Conservation (phyloP, 2,888 invertebrate genomes). For the Calliphora vomitoria region DNA sequence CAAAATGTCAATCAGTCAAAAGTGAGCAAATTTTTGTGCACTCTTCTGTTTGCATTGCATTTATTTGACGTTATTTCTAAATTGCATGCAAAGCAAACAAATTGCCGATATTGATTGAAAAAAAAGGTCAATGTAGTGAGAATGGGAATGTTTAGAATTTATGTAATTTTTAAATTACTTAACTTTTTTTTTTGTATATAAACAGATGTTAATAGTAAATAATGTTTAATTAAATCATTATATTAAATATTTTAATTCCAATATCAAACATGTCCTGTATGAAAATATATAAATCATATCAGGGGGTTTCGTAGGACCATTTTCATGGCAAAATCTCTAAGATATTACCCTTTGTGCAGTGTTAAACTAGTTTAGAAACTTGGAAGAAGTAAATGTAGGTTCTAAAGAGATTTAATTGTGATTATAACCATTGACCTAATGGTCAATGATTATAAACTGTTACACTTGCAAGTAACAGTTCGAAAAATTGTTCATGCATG, state of each 20-base stretch:
- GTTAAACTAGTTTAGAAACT: too few relatives aligned
- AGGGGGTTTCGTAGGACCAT: background rate
- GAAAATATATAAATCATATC: too few relatives aligned
- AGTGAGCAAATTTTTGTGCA: constrained; percentile 46
- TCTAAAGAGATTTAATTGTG: too few relatives aligned
- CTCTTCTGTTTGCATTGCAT: constrained; percentile 3
- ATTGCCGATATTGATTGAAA: constrained; percentile 7
- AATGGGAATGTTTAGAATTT: background rate
- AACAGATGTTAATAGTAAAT: too few relatives aligned
- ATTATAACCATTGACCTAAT: too few relatives aligned
- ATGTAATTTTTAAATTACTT: background rate
- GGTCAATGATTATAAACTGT: too few relatives aligned
- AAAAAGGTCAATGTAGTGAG: constrained; percentile 46
- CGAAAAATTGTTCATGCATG: too few relatives aligned
- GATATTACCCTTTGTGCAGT: too few relatives aligned
- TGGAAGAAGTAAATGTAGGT: too few relatives aligned
- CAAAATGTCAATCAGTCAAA: constrained; percentile 71
- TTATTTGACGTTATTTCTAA: constrained; percentile 37
- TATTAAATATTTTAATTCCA: background rate
- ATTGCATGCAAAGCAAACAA: constrained; percentile 28
- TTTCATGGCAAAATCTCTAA: background rate
- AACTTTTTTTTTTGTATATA: background rate
- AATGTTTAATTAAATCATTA: too few relatives aligned
- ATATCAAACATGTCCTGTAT: too few relatives aligned
- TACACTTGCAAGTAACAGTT: too few relatives aligned